Evolutionary conservation across 53 echinoderm and acorn worm species (phyloP).

Genomic region (Pentamera pediparva): DNA sequence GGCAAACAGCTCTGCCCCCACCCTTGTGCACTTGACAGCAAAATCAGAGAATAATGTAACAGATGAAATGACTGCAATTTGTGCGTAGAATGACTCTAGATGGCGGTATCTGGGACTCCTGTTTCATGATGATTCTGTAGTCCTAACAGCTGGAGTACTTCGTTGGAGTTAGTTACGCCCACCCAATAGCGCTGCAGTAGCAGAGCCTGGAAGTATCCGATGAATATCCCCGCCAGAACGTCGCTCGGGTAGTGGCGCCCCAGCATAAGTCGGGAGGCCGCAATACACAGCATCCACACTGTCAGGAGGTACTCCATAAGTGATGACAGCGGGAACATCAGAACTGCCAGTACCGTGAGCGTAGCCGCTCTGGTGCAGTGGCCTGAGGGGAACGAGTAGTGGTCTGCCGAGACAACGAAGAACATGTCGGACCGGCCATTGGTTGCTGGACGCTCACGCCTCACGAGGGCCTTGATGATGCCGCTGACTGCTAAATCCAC

Average conservation of each 20-base stretch:
- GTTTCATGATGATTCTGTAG: neutral
- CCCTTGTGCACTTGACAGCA: no score
- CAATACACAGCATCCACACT: slow-evolving; percentile 52
- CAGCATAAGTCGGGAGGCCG: slow-evolving; percentile 59
- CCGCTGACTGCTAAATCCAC: slow-evolving; percentile 64
- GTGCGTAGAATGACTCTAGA: no score
- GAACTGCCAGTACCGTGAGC: slow-evolving; percentile 32
- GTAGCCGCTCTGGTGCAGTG: slow-evolving; percentile 85
- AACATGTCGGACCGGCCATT: slow-evolving; percentile 80
- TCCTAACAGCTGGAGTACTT: slow-evolving; percentile 12
- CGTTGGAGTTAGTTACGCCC: slow-evolving; percentile 1
- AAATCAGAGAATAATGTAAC: no score
- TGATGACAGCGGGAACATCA: neutral
- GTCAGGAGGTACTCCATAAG: neutral
- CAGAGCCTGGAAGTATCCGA: slow-evolving; percentile 67
- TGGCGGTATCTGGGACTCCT: no score
- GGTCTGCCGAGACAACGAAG: slow-evolving; percentile 71
- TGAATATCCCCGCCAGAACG: slow-evolving; percentile 63
- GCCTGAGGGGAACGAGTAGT: slow-evolving; percentile 92
- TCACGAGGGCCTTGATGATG: slow-evolving; percentile 61
- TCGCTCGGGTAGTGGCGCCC: slow-evolving; percentile 87
- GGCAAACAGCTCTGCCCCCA: no score
- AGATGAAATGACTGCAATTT: neutral
- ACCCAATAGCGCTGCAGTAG: slow-evolving; percentile 58
- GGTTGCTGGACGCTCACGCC: slow-evolving; percentile 60